Base-by-base conservation (phyloP, 92 coral and sea anemone species). In the Virgularia gustaviana region DNA sequence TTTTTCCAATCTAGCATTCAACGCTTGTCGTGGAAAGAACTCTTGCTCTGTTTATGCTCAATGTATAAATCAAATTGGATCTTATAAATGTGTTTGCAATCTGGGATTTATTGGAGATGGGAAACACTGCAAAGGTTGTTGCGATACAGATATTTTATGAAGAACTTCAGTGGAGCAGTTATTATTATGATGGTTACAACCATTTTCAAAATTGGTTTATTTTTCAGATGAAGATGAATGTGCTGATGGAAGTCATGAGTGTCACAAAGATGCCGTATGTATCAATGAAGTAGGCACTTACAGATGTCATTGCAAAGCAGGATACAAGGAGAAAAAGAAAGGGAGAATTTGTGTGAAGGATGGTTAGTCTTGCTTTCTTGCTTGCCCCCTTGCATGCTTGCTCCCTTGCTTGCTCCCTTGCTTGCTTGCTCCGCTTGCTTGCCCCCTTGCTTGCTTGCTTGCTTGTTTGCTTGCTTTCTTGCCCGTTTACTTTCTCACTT, bases 1-100 rank as follows among this genome's bases (percentile, higher is more conserved):
- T 47, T 47, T 15, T 15, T 47, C 22, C 5, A 1, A 22, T 52
- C 3, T 15, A 52, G 58, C 28, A 22, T 22, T 12, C 58, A 52
- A 52, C 58, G 31, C 2, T 2, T 52, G 58, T 22, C 29, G 28
- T 9, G 11, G 28, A 16, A 22, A 12, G 3, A 52, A 52, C 58
- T 1, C 30, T 52, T 65, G 72, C 23, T 16, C 37, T 9, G 9
- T n/a, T 19, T 3, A 65, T 24, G 72, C 72, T 24, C 36, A 65
- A 8, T 65, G 72, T 18, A 42, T 39, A 13, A 65, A 65, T 56
- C 34, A 45, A 25, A 45, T 30, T 1, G 72, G 72, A 2, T 22
- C 72, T 42, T 42, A 65, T 18, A 44, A 65, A 65, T 65, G 72
- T 43, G 12, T 29, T 22, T 65, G 72, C 51, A 65, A 65, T 6